These are phyloP conservation scores for Acinonyx jubatus DNA, from an alignment of 2,113 vertebrate species.

Conservation along the genomic window DNA sequence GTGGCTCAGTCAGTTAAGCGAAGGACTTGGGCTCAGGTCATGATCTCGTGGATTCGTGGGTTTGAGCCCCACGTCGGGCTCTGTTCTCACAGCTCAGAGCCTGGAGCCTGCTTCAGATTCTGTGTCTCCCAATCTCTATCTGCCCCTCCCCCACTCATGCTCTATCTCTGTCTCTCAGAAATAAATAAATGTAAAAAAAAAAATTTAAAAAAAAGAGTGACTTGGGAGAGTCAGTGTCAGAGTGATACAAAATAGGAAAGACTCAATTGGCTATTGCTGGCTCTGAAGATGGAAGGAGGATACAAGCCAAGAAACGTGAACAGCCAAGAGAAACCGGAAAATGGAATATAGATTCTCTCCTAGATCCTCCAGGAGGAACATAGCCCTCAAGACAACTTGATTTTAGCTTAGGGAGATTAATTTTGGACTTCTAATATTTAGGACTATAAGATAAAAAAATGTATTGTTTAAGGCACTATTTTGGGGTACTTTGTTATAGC, in stretches of 20 bases:
- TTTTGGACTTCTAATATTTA: neutral
- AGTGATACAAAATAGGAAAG: neutral
- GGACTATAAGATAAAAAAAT: neutral
- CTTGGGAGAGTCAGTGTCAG: neutral
- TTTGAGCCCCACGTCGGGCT: no score
- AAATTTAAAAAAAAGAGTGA: neutral
- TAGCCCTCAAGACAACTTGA: neutral
- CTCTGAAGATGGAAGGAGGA: neutral
- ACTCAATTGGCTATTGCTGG: neutral
- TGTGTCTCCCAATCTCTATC: no score
- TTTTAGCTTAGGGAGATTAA: neutral
- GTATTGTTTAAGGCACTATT: neutral
- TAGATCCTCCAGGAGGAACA: neutral
- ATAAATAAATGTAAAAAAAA: no score
- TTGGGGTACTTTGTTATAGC: neutral
- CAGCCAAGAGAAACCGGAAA: neutral
- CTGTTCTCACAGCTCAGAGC: no score
- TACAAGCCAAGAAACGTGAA: neutral
- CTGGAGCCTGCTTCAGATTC: no score
- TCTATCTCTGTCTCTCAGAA: no score
- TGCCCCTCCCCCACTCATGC: no score
- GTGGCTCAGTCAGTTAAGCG: no score
- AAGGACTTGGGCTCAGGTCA: no score
- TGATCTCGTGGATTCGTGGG: no score
- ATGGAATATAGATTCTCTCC: neutral